Conservation (phyloP, 1,140 invertebrate species). For the Diprion similis region DNA sequence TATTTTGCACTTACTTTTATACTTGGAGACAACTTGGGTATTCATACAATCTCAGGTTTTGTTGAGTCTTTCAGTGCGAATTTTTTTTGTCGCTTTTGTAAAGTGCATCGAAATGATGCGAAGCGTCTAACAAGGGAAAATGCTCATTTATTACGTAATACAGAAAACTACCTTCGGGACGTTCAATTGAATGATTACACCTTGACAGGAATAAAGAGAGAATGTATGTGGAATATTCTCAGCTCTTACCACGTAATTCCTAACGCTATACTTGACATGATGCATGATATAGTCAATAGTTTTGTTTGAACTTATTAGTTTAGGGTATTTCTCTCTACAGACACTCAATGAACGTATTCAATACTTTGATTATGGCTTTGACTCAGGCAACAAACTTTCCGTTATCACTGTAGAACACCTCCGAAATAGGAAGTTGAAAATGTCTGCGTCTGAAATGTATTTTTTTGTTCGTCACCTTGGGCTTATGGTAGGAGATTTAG, state of each 20-base stretch:
- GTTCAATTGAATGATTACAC: conserved; percentile 21
- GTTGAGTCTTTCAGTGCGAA: conserved; percentile 25
- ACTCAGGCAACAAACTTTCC: neutral
- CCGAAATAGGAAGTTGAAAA: conserved; percentile 25
- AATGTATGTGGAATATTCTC: conserved; percentile 27
- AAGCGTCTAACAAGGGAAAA: conserved; percentile 23
- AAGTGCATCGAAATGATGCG: no score
- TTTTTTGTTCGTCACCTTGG: conserved; percentile 29
- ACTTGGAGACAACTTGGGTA: conserved; percentile 28
- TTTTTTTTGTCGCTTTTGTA: conserved; percentile 28
- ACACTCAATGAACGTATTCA: conserved; percentile 1
- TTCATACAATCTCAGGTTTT: conserved; percentile 29
- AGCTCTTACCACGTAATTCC: conserved; percentile 18
- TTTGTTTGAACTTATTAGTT: conserved; percentile 24
- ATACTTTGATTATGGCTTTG: neutral
- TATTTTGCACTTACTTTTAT: no score
- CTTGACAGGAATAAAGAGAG: conserved; percentile 24
- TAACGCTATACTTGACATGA: conserved; percentile 22
- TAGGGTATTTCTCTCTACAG: conserved; percentile 13
- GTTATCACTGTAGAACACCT: neutral
- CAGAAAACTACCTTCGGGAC: conserved; percentile 13
- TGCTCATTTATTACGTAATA: conserved; percentile 18
- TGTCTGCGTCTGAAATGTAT: conserved; percentile 29
- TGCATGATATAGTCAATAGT: conserved; percentile 13
- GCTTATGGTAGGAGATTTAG: conserved; percentile 23